Percentiles rank a stretch among this genome's conserved stretches.
phyloP scores from a whole-genome alignment of 2,888 invertebrate genomes.

The Schizotus pectinicornis region DNA sequence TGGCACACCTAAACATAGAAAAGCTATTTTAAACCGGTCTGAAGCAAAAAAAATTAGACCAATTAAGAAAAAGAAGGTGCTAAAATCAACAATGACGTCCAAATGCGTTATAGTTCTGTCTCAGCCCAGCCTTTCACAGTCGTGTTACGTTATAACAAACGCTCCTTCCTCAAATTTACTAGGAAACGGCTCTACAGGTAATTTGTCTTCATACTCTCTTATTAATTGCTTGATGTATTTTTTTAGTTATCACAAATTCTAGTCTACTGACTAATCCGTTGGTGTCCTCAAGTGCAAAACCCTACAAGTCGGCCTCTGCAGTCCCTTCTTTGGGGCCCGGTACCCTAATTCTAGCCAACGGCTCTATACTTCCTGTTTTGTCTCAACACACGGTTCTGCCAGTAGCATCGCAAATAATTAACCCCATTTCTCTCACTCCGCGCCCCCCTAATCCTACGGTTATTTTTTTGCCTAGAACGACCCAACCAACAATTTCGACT shows the following conservation, averaged over 20 bases:
- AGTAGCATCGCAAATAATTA: slow-evolving; percentile 32
- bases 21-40: slow-evolving; percentile 24
- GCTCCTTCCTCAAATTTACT: slow-evolving; percentile 28
- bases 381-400: slow-evolving; percentile 32
- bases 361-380: slow-evolving; percentile 52
- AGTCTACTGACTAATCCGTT: slow-evolving; percentile 46
- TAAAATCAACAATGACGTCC: slow-evolving; percentile 20
- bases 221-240: slow-evolving; percentile 12
- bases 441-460: slow-evolving; percentile 40
- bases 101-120: slow-evolving; percentile 40
- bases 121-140: slow-evolving; percentile 35
- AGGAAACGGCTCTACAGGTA: slow-evolving; percentile 30
- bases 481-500: neutral
- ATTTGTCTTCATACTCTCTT: neutral
- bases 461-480: slow-evolving; percentile 26
- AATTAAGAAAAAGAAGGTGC: slow-evolving; percentile 25
- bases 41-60: slow-evolving; percentile 14
- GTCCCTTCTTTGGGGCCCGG: slow-evolving; percentile 51
- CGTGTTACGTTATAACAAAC: slow-evolving; percentile 40
- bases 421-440: slow-evolving; percentile 29
- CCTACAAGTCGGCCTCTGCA: slow-evolving; percentile 35
- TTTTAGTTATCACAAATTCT: slow-evolving; percentile 48
- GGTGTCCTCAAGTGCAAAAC: slow-evolving; percentile 46
- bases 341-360: slow-evolving; percentile 55
- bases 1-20: slow-evolving; percentile 33